A percentile compares a stretch with the other conserved stretches of the same genome.
Evolutionary conservation across 1,140 invertebrate genomes (phyloP).

Genomic region (Ladona fulva): DNA sequence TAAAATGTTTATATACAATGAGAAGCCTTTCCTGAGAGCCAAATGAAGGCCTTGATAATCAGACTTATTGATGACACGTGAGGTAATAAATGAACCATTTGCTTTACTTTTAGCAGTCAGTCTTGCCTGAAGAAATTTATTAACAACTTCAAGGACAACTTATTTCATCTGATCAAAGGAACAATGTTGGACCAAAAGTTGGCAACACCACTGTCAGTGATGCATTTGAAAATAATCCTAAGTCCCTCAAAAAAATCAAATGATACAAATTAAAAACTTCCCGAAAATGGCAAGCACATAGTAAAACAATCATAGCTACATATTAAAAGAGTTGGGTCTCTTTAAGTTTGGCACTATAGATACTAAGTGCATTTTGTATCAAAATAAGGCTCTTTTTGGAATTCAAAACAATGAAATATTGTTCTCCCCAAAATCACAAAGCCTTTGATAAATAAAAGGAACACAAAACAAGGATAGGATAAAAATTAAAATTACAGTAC

Average conservation of each 20-base stretch:
- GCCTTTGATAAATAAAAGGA: not conserved
- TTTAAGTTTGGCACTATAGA: not conserved
- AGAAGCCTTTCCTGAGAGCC: slow-evolving; percentile 2
- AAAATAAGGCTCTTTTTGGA: not conserved
- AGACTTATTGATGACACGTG: not conserved
- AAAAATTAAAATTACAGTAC: not conserved
- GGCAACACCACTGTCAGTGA: not conserved
- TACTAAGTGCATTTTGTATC: not conserved
- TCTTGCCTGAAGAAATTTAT: not conserved
- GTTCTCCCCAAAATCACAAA: not conserved
- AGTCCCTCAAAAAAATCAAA: not conserved
- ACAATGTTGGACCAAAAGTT: not conserved
- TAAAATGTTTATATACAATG: slow-evolving; percentile 6
- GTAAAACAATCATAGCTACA: not conserved
- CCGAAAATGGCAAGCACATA: not conserved
- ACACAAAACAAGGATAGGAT: not conserved
- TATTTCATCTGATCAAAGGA: not conserved
- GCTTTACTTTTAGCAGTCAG: not conserved
- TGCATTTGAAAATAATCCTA: not conserved
- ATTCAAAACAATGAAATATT: not conserved
- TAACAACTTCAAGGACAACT: not conserved
- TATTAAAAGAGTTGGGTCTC: not conserved
- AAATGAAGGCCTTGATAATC: not conserved
- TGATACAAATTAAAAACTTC: not conserved
- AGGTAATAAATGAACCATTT: not conserved